Base-by-base conservation (phyloP, 2,113 vertebrate species). In the Corythoichthys intestinalis region DNA sequence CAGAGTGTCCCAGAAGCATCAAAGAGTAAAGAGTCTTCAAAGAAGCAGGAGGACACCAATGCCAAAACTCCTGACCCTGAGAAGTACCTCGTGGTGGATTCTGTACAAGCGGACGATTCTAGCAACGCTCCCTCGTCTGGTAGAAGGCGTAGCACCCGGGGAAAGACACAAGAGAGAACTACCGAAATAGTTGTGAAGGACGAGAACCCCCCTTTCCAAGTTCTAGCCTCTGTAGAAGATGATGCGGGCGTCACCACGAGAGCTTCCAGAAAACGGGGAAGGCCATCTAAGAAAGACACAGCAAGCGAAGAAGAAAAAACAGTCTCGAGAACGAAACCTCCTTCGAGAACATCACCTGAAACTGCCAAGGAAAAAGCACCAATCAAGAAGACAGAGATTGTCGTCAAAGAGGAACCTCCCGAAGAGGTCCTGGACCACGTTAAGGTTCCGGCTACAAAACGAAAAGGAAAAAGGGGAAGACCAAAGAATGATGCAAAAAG, bases 141-240 rank as follows among this genome's bases (percentile, higher is more conserved):
- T 15, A 65, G 73, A 56, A 75, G 72, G 4, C 71, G 74, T 2
- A 74, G 77, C 34, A 7, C 41, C 1, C 64, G 79, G 67, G 81
- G 76, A 58, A 83, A 63, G 48, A 82, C 69, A 15, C 72, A 77
- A 2, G 71, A 78, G 59, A 47, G 34, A 70, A 68, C 4, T 28
- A 2, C 20, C 56, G 6, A 37, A 58, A 58, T 6, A 35, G 7
- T 38, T 0, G 58, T 53, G 4, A 38, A 6, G 1, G 70, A 74
- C 0, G 73, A 83, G 34, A 71, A 82, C 9, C 37, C 46, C 0
- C 46, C 59, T 0, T 87, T 64, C 3, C 14, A 81, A 46, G 47
- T 85, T 28, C 49, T 85, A 56, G 83, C 86, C 54, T 85, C 79
- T 4, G 77, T 85, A 35, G 80, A 79, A 5, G 61, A 74, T 6